These are phyloP conservation scores for Hymenopus coronatus DNA, from an alignment of 2,888 invertebrate species.

Conservation along the genomic window DNA sequence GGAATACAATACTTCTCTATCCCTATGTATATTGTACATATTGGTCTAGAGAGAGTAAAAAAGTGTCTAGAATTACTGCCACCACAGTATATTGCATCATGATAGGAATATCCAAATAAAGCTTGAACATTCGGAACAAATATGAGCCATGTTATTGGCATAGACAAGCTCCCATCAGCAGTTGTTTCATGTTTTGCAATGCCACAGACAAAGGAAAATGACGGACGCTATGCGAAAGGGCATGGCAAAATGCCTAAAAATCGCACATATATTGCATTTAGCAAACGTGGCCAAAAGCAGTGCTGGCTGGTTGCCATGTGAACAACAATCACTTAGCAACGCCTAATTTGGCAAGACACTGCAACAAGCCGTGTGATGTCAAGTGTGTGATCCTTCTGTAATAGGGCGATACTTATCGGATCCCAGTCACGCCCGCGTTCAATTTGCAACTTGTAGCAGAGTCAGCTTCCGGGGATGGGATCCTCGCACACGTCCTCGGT, in stretches of 20 bases:
- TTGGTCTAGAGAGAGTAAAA: no score
- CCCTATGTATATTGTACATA: no score
- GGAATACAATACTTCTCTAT: no score
- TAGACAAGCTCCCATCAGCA: no score
- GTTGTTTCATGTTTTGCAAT: neutral
- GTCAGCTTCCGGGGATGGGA: neutral
- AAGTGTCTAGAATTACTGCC: no score
- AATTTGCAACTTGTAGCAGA: neutral
- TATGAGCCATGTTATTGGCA: no score
- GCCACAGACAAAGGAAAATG: neutral
- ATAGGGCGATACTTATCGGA: neutral
- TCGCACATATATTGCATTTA: neutral
- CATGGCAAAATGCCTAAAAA: neutral
- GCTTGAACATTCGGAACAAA: no score
- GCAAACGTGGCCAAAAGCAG: neutral
- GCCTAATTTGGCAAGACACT: neutral
- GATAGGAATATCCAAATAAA: no score
- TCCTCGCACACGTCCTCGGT: neutral
- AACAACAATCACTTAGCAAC: neutral
- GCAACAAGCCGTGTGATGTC: neutral
- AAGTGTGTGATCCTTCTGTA: neutral
- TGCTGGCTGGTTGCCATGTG: neutral
- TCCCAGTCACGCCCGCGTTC: neutral
- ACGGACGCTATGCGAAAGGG: neutral
- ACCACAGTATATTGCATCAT: no score